phyloP scores from a whole-genome alignment of 2,113 vertebrate species.

The Uria lomvia region DNA sequence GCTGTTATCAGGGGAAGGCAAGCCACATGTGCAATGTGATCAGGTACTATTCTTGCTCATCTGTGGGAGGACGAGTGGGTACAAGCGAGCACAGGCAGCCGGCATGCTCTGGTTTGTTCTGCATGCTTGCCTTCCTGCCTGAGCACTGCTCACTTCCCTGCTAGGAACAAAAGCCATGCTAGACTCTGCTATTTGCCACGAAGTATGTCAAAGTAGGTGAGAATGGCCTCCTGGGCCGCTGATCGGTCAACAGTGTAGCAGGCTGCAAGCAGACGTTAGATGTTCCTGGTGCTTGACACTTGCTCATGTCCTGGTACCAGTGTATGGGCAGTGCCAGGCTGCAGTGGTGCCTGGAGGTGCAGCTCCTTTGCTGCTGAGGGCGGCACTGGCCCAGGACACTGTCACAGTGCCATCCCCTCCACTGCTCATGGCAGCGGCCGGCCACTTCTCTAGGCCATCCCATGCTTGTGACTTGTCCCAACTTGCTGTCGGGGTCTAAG shows the following conservation, averaged over 20 bases:
- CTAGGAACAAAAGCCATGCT: not conserved
- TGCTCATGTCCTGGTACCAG: too few species aligned
- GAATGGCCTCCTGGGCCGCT: not conserved
- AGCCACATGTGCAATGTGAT: not conserved
- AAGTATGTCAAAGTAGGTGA: not conserved
- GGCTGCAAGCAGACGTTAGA: fast-evolving
- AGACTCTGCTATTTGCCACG: not conserved
- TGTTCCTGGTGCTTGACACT: fast-evolving
- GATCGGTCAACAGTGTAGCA: fast-evolving
- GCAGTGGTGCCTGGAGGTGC: not conserved
- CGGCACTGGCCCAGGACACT: not conserved
- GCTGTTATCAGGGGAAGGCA: not conserved
- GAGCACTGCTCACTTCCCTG: not conserved
- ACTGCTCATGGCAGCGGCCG: not conserved
- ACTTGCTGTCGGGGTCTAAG: not conserved
- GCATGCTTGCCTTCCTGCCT: not conserved
- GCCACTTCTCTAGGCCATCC: not conserved
- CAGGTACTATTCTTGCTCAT: constrained; percentile 26
- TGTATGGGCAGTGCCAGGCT: not conserved
- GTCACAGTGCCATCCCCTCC: not conserved
- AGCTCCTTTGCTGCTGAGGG: not conserved
- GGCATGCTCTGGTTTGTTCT: not conserved
- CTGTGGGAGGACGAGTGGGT: constrained; percentile 34
- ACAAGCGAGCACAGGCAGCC: not conserved
- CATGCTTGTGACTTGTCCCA: not conserved